Percentiles rank a stretch among this genome's conserved stretches.
Evolutionary conservation across 2,113 vertebrate genomes (phyloP).

Genomic region (Thalassoma bifasciatum): DNA sequence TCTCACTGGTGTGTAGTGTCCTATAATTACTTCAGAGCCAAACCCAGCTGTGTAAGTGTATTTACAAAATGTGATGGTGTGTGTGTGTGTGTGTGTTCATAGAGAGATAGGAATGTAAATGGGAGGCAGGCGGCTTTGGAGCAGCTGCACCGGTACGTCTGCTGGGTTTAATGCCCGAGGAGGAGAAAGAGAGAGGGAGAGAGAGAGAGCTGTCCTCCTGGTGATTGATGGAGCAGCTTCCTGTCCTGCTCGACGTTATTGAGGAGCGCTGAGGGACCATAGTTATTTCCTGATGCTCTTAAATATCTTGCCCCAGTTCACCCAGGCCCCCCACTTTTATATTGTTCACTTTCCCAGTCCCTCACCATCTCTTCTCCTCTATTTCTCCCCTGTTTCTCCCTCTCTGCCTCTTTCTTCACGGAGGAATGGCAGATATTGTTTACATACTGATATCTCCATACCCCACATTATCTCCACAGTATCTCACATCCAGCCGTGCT

Average conservation of each 20-base stretch:
- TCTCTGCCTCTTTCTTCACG: conserved; percentile 37
- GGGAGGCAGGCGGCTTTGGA: conserved; percentile 51
- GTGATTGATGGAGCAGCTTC: conserved; percentile 69
- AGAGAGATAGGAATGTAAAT: conserved; percentile 71
- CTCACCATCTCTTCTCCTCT: conserved; percentile 7
- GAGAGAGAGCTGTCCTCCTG: conserved; percentile 30
- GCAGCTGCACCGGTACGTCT: conserved; percentile 54
- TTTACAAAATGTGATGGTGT: conserved; percentile 28
- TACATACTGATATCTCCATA: conserved; percentile 57
- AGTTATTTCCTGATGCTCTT: conserved; percentile 64
- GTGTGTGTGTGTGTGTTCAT: conserved; percentile 37
- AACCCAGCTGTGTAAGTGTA: conserved; percentile 51
- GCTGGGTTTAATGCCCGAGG: conserved; percentile 39
- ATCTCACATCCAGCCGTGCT: conserved; percentile 55
- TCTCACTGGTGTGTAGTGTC: conserved; percentile 47
- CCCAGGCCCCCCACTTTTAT: background rate
- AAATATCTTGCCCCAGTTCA: conserved; percentile 38
- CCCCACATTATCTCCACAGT: conserved; percentile 47
- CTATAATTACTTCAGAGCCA: conserved; percentile 69
- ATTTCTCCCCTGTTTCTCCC: background rate
- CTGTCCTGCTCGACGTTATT: conserved; percentile 63
- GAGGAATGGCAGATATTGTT: conserved; percentile 58
- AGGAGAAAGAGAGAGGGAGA: conserved; percentile 51
- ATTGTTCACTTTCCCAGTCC: conserved; percentile 30
- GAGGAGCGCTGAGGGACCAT: conserved; percentile 58